phyloP scores from a whole-genome alignment of 2,888 invertebrate genomes.

The Seira ritae region DNA sequence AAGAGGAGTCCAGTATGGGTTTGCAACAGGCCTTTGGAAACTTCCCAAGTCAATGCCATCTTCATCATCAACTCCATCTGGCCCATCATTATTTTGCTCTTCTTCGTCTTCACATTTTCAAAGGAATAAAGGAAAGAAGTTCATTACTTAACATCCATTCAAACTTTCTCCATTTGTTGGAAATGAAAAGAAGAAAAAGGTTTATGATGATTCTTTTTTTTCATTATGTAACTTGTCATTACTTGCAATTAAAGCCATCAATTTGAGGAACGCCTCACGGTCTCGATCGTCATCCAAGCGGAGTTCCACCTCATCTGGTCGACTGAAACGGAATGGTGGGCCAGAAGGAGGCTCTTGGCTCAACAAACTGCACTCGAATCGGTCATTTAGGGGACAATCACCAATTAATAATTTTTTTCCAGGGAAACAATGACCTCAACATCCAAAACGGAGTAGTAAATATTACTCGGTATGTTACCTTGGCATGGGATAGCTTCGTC shows the following conservation, averaged over 20 bases:
- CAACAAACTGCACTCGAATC: background rate
- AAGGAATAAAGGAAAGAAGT: slow-evolving; percentile 13
- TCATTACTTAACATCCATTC: slow-evolving; percentile 4
- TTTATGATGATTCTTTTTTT: too few relatives aligned
- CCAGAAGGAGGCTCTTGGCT: slow-evolving; percentile 1
- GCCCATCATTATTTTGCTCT: slow-evolving; percentile 40
- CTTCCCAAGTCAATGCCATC: slow-evolving; percentile 43
- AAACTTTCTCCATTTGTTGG: background rate
- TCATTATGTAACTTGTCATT: background rate
- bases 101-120: slow-evolving; percentile 6
- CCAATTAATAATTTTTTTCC: too few relatives aligned
- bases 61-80: slow-evolving; percentile 35
- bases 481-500: slow-evolving; percentile 56
- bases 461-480: too few relatives aligned
- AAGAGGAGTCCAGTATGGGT: slow-evolving; percentile 45
- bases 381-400: background rate
- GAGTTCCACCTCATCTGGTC: slow-evolving; percentile 59
- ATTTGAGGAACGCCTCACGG: slow-evolving; percentile 51
- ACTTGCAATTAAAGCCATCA: slow-evolving; percentile 44
- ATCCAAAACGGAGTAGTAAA: too few relatives aligned
- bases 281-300: slow-evolving; percentile 58
- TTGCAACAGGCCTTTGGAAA: slow-evolving; percentile 47
- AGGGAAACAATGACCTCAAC: too few relatives aligned
- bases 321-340: slow-evolving; percentile 25
- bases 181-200: too few relatives aligned